Base-by-base conservation (phyloP, 2,797 vertebrate species). In the Gobionotothen gibberifrons region DNA sequence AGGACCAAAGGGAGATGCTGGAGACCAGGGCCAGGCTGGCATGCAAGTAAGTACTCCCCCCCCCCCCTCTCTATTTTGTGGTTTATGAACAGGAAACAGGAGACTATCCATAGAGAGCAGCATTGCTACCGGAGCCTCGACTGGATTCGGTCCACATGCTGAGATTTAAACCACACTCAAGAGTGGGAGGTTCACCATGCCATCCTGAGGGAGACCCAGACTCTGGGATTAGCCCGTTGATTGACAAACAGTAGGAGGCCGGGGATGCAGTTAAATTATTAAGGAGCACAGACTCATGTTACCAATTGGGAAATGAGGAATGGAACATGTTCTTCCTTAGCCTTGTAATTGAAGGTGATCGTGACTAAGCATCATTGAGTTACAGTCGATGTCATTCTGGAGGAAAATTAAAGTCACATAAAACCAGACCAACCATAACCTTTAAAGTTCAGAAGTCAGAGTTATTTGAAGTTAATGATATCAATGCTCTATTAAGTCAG, bases 1-100 rank as follows among this genome's bases (percentile, higher is more conserved):
- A 47, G 98, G 98, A 91, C 95, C 96, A 90, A 99, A 99, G 93
- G 98, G 98, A 85, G 98, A 99, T 86, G 32, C 92, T 68, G 98
- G 98, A 90, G 97, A 97, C 73, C 91, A 95, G 16, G 98, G 98
- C 54, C 84, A 96, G 76, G 71, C 95, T 82, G 98, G 98, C 42
- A 86, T 94, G 74, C 93, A 95, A 63, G 98, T 99, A 94, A 96
- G 97, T 93, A 67, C 43, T 29, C 2, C 10, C 60, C 60, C 78
- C 36, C 87, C 67, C 70, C 76, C 74, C 69, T 76, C 78, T 29
- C 87, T 65, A 80, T 81, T 87, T 83, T 85, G 89, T 91, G 90
- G 88, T 88, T 88, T 86, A 87, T 80, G 78, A 88, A 87, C 74
- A 87, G 89, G 90, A 93, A 91, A 82, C 85, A 59, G 82, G 77